phyloP scores from a whole-genome alignment of 2,888 invertebrate species.

The Heliothis peltigera region DNA sequence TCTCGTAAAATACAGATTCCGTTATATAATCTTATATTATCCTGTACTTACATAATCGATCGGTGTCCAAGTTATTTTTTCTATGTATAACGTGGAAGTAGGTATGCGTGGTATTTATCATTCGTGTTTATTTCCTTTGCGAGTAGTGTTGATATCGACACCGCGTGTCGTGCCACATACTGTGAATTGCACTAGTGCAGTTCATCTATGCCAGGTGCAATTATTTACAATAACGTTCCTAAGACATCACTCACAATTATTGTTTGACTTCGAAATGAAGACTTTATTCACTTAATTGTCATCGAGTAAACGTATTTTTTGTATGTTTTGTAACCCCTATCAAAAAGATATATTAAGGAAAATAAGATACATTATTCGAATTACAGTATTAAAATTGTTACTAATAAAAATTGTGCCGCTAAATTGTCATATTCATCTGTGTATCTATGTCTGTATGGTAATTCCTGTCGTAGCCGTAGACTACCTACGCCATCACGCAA shows the following conservation, averaged over 20 bases:
- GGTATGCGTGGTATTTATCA: slow-evolving; percentile 33
- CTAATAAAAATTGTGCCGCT: no score
- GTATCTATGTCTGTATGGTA: not conserved
- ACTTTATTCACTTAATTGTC: no score
- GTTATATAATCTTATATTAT: no score
- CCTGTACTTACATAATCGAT: slow-evolving; percentile 28
- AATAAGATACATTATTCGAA: no score
- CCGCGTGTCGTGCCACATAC: slow-evolving; percentile 15
- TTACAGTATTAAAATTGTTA: no score
- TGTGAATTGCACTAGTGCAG: not conserved
- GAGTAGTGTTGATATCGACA: slow-evolving; percentile 37
- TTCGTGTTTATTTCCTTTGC: slow-evolving; percentile 40
- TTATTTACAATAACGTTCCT: slow-evolving; percentile 6
- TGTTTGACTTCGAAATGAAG: no score
- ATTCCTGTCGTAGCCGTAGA: not conserved
- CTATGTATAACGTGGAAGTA: slow-evolving; percentile 14
- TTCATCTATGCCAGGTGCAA: slow-evolving; percentile 14
- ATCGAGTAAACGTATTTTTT: no score
- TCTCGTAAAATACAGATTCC: not conserved
- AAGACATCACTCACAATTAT: no score
- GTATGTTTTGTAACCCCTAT: no score
- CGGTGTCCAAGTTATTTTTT: slow-evolving; percentile 19
- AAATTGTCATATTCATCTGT: no score
- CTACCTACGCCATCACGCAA: not conserved
- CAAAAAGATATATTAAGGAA: no score